Percentiles rank a stretch among this genome's conserved stretches.
Conservation (phyloP, 1,140 invertebrate genomes). For the Eubasilissa regina region DNA sequence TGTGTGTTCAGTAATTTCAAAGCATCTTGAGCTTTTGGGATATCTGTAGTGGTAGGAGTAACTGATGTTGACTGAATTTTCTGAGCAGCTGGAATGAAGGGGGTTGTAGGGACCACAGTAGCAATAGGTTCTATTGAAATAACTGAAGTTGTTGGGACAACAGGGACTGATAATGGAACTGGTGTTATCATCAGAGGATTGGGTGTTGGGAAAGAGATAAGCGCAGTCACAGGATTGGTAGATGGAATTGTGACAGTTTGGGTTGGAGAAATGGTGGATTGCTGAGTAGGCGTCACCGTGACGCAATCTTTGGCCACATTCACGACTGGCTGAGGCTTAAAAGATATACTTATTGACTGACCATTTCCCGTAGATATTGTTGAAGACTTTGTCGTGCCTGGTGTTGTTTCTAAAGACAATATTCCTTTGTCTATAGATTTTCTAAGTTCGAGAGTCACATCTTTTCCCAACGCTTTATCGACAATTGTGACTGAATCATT, state of each 20-base stretch:
- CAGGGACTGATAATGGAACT: constrained; percentile 64
- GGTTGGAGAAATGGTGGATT: not conserved
- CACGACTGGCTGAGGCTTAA: constrained; percentile 36
- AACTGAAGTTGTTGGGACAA: constrained; percentile 63
- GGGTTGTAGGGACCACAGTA: constrained; percentile 63
- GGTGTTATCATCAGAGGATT: constrained; percentile 58
- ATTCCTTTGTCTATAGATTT: constrained; percentile 69
- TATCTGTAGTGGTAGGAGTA: constrained; percentile 64
- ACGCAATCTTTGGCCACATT: constrained; percentile 33
- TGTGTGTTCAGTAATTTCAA: constrained; percentile 37
- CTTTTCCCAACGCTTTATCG: constrained; percentile 70
- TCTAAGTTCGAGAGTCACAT: constrained; percentile 70
- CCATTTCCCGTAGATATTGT: constrained; percentile 26
- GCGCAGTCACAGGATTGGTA: constrained; percentile 32
- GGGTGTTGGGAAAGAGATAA: constrained; percentile 11
- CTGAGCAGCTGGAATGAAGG: constrained; percentile 58
- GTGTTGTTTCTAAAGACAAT: constrained; percentile 43
- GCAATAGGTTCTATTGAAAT: constrained; percentile 52
- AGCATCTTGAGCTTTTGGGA: constrained; percentile 47
- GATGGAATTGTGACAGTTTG: not conserved
- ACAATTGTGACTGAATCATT: constrained; percentile 69
- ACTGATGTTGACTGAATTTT: too few relatives aligned
- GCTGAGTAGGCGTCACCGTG: constrained; percentile 18
- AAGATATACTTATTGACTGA: constrained; percentile 41
- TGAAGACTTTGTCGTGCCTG: constrained; percentile 10